phyloP scores from a whole-genome alignment of 30 jellyfish, hydroid and myxozoan species.

The Mastigias papua region DNA sequence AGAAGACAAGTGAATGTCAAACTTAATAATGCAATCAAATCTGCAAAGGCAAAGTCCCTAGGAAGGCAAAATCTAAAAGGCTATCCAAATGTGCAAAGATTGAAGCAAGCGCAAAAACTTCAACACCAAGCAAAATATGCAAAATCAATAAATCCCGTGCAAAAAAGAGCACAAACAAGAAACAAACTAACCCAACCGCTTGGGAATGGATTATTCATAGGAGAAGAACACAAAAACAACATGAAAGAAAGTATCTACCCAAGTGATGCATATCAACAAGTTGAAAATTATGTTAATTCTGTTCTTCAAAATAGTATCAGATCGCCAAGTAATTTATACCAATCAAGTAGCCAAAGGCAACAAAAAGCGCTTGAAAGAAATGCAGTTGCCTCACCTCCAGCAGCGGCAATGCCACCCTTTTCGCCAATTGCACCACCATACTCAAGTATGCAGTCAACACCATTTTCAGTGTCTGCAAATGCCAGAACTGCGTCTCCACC shows the following conservation, averaged over 20 bases:
- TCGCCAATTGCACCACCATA: constrained; percentile 27
- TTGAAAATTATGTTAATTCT: constrained; percentile 53
- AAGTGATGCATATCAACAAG: constrained; percentile 59
- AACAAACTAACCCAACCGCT: constrained; percentile 23
- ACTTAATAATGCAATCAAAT: not conserved
- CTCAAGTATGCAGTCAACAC: constrained; percentile 32
- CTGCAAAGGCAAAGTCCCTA: not conserved
- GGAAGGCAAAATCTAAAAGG: not conserved
- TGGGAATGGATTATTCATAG: constrained; percentile 41
- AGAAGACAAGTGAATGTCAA: not conserved
- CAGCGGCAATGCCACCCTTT: constrained; percentile 63
- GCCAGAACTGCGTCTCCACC: constrained; percentile 46
- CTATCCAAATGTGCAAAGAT: not conserved
- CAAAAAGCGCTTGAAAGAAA: constrained; percentile 13
- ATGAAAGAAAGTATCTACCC: constrained; percentile 52
- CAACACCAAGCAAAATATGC: not conserved
- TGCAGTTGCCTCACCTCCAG: constrained; percentile 60
- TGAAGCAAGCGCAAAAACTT: not conserved
- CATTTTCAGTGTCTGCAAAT: constrained; percentile 38
- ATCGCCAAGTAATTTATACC: constrained; percentile 13
- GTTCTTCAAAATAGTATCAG: constrained; percentile 6
- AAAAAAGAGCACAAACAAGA: constrained; percentile 16
- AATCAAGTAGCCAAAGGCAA: not conserved
- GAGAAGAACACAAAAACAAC: constrained; percentile 23
- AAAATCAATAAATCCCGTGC: not conserved